Percentiles rank a stretch among this genome's conserved stretches.
phyloP scores from a whole-genome alignment of 2,797 vertebrate genomes.

The Ceryle rudis region DNA sequence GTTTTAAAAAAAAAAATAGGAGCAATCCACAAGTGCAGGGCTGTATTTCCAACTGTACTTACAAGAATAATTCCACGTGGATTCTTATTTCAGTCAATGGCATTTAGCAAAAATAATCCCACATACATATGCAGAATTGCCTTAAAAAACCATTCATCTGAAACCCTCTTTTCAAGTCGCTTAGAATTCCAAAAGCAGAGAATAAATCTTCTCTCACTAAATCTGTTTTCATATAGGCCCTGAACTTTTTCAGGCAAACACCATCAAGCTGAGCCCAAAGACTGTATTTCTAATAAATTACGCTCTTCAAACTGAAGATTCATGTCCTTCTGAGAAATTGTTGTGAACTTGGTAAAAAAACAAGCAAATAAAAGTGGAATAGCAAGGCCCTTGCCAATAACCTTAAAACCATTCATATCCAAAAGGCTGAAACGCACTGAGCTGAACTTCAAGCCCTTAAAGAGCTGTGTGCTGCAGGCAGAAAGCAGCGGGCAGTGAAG shows the following conservation, averaged over 20 bases:
- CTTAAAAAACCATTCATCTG: background rate
- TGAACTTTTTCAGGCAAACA: background rate
- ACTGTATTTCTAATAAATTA: background rate
- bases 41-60: background rate
- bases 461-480: background rate
- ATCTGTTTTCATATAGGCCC: background rate
- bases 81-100: background rate
- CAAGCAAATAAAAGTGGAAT: background rate
- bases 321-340: fast-evolving
- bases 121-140: background rate
- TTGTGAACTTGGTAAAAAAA: background rate
- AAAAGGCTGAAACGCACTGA: background rate
- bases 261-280: background rate
- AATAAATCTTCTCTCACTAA: background rate
- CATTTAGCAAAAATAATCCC: background rate
- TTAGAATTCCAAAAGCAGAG: background rate
- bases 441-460: background rate
- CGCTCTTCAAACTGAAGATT: background rate
- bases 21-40: background rate
- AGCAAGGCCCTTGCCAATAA: background rate
- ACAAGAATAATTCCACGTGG: background rate
- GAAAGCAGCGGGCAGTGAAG: background rate
- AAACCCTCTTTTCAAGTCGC: background rate
- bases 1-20: background rate
- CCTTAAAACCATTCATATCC: background rate